Base-by-base conservation (phyloP, 1,140 invertebrate genomes). In the Philotrypesis tridentata region DNA sequence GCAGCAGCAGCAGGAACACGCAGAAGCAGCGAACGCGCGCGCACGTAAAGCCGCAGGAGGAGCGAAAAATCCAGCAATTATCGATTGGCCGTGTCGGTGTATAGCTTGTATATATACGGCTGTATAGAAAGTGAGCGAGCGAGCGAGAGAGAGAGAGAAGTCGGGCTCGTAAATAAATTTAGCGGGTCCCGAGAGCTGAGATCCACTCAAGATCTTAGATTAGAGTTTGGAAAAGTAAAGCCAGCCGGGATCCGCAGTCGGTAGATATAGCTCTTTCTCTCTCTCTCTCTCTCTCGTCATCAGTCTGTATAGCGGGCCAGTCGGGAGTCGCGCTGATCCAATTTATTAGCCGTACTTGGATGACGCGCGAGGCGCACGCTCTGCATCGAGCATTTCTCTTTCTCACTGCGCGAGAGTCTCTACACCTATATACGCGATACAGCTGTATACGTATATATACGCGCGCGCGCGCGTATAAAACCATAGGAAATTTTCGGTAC, bases 191-290 rank as follows among this genome's bases (percentile, higher is more conserved):
- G 40, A 70, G 61, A 88, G 87, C 87, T 86, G 85, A 90, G 91
- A 92, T 91, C 89, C 88, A 91, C 90, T 91, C 90, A 90, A 90
- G 87, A 90, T 90, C 88, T 88, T 90, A 85, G 89, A 91, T 91
- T 90, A 91, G 87, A 90, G 89, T 89, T 88, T 83, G 87, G 83
- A 84, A 88, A 88, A 89, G 87, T 88, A 88, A 90, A 91, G 90
- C 88, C 87, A 91, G 90, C 87, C 87, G 55, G 87, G 84, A 88
- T 87, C 87, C 87, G 87, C 14, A 7, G 33, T 17, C 27, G 73
- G 48, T 11, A 55, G 3, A 37, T 37, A 17, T 21, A 21, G 48
- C 21, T 55, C 48, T 43, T 14, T 43, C 37, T 40, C 37, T 48
- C 43, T 48, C 14, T 17, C 14, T 48, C 6, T 55, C 68, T 55